phyloP scores from a whole-genome alignment of 1,140 invertebrate species.

The Chelonus insularis region DNA sequence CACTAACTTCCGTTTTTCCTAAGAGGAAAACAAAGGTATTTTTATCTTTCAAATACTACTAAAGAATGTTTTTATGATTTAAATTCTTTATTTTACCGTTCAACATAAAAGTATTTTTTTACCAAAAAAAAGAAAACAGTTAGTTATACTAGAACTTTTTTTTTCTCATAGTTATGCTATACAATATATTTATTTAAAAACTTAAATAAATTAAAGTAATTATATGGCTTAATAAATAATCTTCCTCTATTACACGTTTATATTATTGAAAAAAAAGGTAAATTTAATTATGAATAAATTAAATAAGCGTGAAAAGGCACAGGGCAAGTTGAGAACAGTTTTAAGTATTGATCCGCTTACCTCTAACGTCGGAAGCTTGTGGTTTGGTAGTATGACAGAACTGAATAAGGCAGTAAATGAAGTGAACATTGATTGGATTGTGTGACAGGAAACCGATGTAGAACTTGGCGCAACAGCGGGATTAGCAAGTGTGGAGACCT shows the following conservation, averaged over 20 bases:
- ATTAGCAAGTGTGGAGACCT: constrained; percentile 76
- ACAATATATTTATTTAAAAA: too few species aligned
- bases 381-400: not conserved
- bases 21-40: constrained; percentile 54
- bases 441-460: constrained; percentile 53
- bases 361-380: not conserved
- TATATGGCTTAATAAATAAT: too few species aligned
- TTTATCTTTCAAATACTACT: not conserved
- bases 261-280: not conserved
- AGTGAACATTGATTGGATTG: not conserved
- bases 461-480: constrained; percentile 64
- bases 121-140: too few species aligned
- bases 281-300: not conserved
- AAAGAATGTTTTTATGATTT: too few species aligned
- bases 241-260: too few species aligned
- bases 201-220: too few species aligned
- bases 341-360: constrained; percentile 9
- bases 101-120: too few species aligned
- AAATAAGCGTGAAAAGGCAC: not conserved
- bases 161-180: too few species aligned
- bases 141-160: too few species aligned
- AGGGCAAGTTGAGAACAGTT: constrained; percentile 7
- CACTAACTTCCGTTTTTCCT: constrained; percentile 67
- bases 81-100: too few species aligned
- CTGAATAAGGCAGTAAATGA: too few species aligned